A percentile compares a stretch with the other conserved stretches of the same genome.
Conservation (phyloP, 1,140 invertebrate species). For the Achroia grisella region DNA sequence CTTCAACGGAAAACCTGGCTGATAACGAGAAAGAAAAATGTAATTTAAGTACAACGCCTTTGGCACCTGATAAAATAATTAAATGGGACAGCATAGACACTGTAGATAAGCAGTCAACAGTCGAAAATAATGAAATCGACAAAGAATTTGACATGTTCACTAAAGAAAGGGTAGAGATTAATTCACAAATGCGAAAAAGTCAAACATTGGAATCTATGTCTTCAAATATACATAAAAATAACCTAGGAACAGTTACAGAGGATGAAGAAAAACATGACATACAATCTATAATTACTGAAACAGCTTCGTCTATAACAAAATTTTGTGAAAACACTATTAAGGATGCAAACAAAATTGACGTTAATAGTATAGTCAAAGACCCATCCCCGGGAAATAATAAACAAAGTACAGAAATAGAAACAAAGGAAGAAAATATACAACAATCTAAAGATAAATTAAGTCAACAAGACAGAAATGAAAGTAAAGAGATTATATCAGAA, state of each 20-base stretch:
- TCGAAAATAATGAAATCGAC: constrained; percentile 40
- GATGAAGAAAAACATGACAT: constrained; percentile 57
- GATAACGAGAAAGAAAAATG: constrained; percentile 16
- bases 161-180: constrained; percentile 47
- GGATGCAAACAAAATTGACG: constrained; percentile 11
- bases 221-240: constrained; percentile 32
- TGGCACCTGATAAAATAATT: constrained; percentile 47
- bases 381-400: neutral
- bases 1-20: constrained; percentile 51
- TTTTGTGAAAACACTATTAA: constrained; percentile 21
- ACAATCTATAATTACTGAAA: constrained; percentile 26
- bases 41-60: constrained; percentile 36
- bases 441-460: constrained; percentile 38
- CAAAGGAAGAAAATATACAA: constrained; percentile 7
- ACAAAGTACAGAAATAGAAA: constrained; percentile 12
- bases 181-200: constrained; percentile 18
- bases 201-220: neutral
- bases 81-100: constrained; percentile 48
- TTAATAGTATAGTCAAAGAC: neutral
- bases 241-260: constrained; percentile 59
- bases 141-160: constrained; percentile 65
- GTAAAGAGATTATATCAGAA: neutral
- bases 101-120: constrained; percentile 19
- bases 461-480: neutral
- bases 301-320: constrained; percentile 27